A percentile compares a stretch with the other conserved stretches of the same genome.
Conservation (phyloP, 2,888 invertebrate genomes). For the Chaetoderma sp. region DNA sequence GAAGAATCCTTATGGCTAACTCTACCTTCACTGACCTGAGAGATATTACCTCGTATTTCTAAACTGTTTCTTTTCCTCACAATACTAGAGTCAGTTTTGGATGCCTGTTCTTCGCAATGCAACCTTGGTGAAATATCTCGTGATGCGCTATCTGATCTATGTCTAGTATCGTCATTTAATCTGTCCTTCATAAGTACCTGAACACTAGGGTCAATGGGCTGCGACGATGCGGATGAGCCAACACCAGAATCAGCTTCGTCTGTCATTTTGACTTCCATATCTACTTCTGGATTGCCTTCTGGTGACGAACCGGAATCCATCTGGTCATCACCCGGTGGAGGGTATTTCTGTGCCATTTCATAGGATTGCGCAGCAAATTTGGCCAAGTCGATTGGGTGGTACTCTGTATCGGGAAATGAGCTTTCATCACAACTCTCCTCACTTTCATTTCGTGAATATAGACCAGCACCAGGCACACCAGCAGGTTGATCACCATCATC, state of each 20-base stretch:
- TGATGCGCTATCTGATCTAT: background rate
- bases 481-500: slow-evolving; percentile 51
- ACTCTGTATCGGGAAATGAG: slow-evolving; percentile 49
- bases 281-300: slow-evolving; percentile 6
- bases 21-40: slow-evolving; percentile 50
- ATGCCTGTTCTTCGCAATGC: background rate
- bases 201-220: background rate
- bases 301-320: background rate
- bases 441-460: slow-evolving; percentile 53
- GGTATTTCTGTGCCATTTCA: slow-evolving; percentile 2
- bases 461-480: slow-evolving; percentile 10
- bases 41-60: slow-evolving; percentile 67
- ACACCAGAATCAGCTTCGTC: background rate
- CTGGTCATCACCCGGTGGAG: background rate
- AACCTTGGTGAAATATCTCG: too few species aligned
- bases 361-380: slow-evolving; percentile 28
- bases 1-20: slow-evolving; percentile 36
- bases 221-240: background rate
- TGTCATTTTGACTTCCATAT: background rate
- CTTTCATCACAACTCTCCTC: slow-evolving; percentile 59
- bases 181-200: background rate
- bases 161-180: background rate
- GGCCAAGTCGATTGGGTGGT: slow-evolving; percentile 45
- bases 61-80: slow-evolving; percentile 61
- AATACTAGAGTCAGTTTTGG: slow-evolving; percentile 26